Evolutionary conservation across 2,888 invertebrate genomes (phyloP).

Genomic region (Clitarchus hookeri): DNA sequence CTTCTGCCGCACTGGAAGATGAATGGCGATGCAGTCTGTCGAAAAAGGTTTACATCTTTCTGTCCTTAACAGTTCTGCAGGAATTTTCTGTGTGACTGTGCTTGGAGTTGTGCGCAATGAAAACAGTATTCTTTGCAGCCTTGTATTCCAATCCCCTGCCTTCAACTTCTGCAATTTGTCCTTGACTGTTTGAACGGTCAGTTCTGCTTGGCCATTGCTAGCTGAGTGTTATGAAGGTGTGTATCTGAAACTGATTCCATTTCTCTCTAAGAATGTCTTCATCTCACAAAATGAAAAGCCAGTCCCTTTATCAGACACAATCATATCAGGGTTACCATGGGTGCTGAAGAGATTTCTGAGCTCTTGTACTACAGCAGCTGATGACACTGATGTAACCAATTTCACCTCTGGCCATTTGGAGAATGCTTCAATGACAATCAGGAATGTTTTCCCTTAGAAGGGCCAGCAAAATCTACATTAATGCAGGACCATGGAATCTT

Average conservation of each 20-base stretch:
- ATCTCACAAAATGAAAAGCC: not conserved
- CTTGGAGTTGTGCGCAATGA: not conserved
- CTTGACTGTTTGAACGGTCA: not conserved
- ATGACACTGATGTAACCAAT: not conserved
- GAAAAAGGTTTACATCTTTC: not conserved
- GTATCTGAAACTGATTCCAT: not conserved
- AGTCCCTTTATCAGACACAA: not conserved
- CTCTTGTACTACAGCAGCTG: not conserved
- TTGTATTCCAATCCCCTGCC: not conserved
- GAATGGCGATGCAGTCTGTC: not conserved
- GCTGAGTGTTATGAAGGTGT: not conserved
- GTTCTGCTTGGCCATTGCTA: not conserved
- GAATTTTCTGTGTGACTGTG: not conserved
- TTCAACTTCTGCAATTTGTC: not conserved
- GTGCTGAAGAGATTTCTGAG: not conserved
- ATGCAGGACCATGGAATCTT: not conserved
- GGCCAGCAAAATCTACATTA: not conserved
- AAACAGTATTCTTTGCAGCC: not conserved
- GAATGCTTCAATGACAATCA: not conserved
- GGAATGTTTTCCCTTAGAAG: not conserved
- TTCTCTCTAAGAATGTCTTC: not conserved
- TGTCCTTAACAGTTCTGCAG: not conserved
- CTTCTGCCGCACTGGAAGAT: not conserved
- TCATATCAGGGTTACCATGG: not conserved
- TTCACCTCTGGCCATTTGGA: not conserved